Conservation (phyloP, 2,113 vertebrate species). For the Pleuronectes platessa region DNA sequence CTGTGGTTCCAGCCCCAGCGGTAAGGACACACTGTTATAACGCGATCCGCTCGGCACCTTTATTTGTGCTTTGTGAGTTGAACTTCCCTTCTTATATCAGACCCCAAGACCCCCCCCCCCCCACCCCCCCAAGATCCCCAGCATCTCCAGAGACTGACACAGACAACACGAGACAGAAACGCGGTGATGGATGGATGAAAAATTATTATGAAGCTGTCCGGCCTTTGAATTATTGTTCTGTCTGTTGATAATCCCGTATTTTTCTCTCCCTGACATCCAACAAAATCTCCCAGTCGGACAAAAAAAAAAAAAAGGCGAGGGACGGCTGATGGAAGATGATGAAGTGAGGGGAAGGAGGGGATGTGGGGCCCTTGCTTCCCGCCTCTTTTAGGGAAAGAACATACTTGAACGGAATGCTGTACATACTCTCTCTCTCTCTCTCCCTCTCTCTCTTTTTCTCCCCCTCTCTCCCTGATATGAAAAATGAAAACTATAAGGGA, state of each 20-base stretch:
- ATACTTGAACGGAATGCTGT: slow-evolving; percentile 65
- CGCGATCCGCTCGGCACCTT: slow-evolving; percentile 13
- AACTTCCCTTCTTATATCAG: slow-evolving; percentile 11
- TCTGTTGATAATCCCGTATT: slow-evolving; percentile 75
- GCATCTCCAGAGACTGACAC: slow-evolving; percentile 41
- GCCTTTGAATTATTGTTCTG: slow-evolving; percentile 69
- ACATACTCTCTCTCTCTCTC: slow-evolving; percentile 19
- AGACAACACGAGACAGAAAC: slow-evolving; percentile 34
- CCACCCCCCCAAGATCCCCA: slow-evolving; percentile 20
- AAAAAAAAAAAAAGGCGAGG: slow-evolving; percentile 46
- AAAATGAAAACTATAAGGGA: slow-evolving; percentile 85
- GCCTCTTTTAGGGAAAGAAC: slow-evolving; percentile 65
- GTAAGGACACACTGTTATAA: slow-evolving; percentile 28
- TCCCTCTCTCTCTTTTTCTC: slow-evolving; percentile 10
- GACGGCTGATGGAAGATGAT: slow-evolving; percentile 69
- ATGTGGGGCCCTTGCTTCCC: slow-evolving; percentile 43
- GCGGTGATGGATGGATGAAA: slow-evolving; percentile 63
- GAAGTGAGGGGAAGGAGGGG: slow-evolving; percentile 54
- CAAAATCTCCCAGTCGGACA: slow-evolving; percentile 62
- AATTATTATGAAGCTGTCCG: slow-evolving; percentile 73
- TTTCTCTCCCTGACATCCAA: slow-evolving; percentile 67
- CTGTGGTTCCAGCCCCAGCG: slow-evolving; percentile 36
- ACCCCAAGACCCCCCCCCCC: slow-evolving; percentile 24
- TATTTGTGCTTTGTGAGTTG: slow-evolving; percentile 21
- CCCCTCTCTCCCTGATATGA: slow-evolving; percentile 68